Conservation (phyloP, 35 echinoderm and acorn worm genomes). For the Amphiura filiformis region DNA sequence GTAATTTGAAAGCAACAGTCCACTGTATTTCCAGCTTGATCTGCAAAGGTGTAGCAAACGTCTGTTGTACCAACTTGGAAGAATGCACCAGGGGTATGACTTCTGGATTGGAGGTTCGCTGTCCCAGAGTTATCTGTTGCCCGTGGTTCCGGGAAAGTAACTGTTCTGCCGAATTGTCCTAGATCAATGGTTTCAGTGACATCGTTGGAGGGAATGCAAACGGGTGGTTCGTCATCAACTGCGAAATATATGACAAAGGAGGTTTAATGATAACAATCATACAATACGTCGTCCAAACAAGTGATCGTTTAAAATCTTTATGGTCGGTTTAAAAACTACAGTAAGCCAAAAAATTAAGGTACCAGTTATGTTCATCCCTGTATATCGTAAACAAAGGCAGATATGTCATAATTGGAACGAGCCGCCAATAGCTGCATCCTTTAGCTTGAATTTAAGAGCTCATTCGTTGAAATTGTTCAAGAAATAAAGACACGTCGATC, state of each 20-base stretch:
- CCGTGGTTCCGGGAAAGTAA: constrained; percentile 44
- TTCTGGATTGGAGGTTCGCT: neutral
- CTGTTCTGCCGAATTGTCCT: constrained; percentile 14
- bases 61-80: constrained; percentile 54
- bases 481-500: no score
- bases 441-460: no score
- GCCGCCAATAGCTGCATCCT: no score
- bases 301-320: no score
- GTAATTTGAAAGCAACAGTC: constrained; percentile 48
- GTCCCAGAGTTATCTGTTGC: constrained; percentile 76
- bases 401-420: no score
- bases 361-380: no score
- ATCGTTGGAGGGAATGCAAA: neutral
- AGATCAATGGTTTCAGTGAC: neutral
- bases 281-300: no score
- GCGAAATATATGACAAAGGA: neutral
- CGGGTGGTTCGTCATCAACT: neutral
- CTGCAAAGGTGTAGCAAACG: constrained; percentile 66
- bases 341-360: no score
- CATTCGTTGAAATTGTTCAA: no score
- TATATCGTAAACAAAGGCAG: no score
- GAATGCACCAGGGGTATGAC: constrained; percentile 34
- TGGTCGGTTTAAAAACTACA: no score
- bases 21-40: constrained; percentile 35
- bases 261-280: no score